These are phyloP conservation scores for Lottia scabra DNA, from an alignment of 2,888 invertebrate genomes.

Conservation along the genomic window DNA sequence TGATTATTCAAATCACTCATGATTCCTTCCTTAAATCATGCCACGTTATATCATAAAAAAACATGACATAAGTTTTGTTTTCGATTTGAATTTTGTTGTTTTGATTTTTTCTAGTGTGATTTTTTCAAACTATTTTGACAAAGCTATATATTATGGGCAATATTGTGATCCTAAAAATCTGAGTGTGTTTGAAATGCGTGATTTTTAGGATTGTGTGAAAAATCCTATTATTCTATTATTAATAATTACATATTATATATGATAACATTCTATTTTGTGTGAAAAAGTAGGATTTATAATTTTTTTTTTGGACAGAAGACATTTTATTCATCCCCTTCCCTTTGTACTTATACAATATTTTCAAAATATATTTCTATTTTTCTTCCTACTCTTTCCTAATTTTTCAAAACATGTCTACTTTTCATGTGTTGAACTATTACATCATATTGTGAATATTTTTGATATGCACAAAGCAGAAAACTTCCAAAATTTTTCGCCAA, in stretches of 20 bases:
- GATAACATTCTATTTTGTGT: slow-evolving; percentile 18
- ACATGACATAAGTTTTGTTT: background rate
- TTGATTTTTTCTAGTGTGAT: slow-evolving; percentile 26
- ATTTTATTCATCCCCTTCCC: slow-evolving; percentile 19
- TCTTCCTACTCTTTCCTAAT: slow-evolving; percentile 25
- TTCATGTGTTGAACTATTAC: background rate
- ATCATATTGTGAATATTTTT: slow-evolving; percentile 24
- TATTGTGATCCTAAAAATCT: slow-evolving; percentile 36
- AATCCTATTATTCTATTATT: slow-evolving; percentile 26
- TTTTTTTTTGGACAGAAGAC: background rate
- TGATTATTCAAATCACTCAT: no score
- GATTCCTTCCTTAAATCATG: background rate
- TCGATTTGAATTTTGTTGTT: slow-evolving; percentile 15
- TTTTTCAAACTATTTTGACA: slow-evolving; percentile 10
- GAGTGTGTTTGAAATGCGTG: slow-evolving; percentile 30
- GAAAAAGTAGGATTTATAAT: slow-evolving; percentile 8
- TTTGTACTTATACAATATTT: background rate
- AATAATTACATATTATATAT: slow-evolving; percentile 14
- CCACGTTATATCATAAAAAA: slow-evolving; percentile 9
- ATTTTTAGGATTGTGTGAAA: slow-evolving; percentile 24
- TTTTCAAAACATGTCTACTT: background rate
- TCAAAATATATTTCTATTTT: slow-evolving; percentile 4
- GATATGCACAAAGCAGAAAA: slow-evolving; percentile 30
- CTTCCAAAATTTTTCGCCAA: slow-evolving; percentile 15
- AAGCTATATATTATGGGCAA: slow-evolving; percentile 33